Evolutionary conservation across 2,113 vertebrate genomes (phyloP), one percentile per base, ranked within the genome.

Genomic region (Tapirus terrestris): DNA sequence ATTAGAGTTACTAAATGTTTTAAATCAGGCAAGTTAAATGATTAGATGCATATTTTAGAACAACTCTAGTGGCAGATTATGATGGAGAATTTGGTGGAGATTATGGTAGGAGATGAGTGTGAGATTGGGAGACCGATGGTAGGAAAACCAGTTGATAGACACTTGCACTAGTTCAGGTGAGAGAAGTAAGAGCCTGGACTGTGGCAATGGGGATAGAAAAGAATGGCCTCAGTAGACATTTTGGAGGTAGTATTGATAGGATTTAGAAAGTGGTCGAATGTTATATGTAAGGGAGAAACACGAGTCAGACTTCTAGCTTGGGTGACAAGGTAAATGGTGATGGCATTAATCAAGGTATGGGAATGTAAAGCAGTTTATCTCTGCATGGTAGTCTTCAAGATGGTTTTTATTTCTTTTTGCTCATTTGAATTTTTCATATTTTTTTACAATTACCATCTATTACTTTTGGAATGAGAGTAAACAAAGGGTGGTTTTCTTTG

Each of bases 401-500:
- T 93, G 21, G 18, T 76, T 86, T 95, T 85, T 63, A 58, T 67
- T 96, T 80, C 25, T 85, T 89, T 89, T 80, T 89, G 29, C 25
- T 93, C 51, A 75, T 72, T 60, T 53, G n/a, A 67, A 51, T 83
- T 80, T 96, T 86, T 48, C 9, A 43, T 31, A 73, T 45, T 56
- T 93, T 93, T 87, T 53, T 45, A 80, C 21, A 81, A 33, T 82
- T 92, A 56, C 25, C n/a, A 72, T 67, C 31, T 48, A 70, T 70
- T 97, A 77, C 17, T 89, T 96, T 91, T 70, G 29, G 45, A 81
- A 94, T 84, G 65, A 70, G 27, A 92, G 4, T 87, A 87, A 94
- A 48, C 31, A 92, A 80, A 89, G 27, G 14, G 8, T 76, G 73
- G 27, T 56, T 95, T 97, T 96, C 36, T 95, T 91, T 77, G 33